Conservation (phyloP, 2,888 invertebrate genomes). For the Drosophila histrio region DNA sequence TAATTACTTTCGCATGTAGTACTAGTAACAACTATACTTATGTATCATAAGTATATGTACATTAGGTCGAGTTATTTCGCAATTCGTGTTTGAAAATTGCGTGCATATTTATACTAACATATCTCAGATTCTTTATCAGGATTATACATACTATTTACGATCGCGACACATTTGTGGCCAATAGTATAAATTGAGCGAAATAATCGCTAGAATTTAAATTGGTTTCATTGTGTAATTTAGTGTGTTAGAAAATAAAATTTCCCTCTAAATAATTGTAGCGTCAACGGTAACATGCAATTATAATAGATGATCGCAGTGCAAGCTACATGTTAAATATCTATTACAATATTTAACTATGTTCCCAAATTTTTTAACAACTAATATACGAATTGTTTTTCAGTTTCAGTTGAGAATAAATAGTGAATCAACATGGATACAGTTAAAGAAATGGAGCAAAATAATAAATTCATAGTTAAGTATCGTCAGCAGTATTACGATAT, state of each 20-base stretch:
- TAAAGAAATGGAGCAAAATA: constrained; percentile 26
- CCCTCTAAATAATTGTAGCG: background rate
- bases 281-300: background rate
- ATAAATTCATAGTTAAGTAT: constrained; percentile 82
- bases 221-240: background rate
- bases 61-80: background rate
- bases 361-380: background rate
- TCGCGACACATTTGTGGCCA: background rate
- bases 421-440: constrained; percentile 40
- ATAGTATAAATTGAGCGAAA: background rate
- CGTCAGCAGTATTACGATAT: constrained; percentile 87
- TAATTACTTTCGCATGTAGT: no score
- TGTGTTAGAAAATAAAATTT: no score
- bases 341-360: background rate
- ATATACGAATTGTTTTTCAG: background rate
- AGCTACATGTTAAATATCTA: constrained; percentile 37
- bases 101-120: background rate
- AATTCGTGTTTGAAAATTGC: background rate
- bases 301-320: background rate
- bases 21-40: background rate
- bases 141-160: background rate
- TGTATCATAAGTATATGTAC: background rate
- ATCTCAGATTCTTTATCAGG: background rate
- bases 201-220: background rate
- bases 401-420: constrained; percentile 47